A percentile compares a stretch with the other conserved stretches of the same genome.
Evolutionary conservation across 2,888 invertebrate species (phyloP).

Genomic region (Omphaloscelis lunosa): DNA sequence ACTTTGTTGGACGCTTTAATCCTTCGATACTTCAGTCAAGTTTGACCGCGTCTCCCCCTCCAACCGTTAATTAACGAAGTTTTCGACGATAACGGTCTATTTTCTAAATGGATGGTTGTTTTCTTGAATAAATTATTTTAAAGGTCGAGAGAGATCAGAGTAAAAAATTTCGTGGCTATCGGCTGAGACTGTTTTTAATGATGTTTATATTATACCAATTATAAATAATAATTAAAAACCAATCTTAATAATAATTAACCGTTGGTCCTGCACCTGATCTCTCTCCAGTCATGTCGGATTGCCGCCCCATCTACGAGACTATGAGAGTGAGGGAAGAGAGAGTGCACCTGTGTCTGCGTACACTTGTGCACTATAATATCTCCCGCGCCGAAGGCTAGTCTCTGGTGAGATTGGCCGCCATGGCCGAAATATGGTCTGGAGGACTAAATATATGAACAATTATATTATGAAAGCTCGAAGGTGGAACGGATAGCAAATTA

Average conservation of each 20-base stretch:
- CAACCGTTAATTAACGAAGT: conserved; percentile 65
- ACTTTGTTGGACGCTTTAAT: conserved; percentile 57
- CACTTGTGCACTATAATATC: too few relatives aligned
- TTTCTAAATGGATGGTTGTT: conserved; percentile 47
- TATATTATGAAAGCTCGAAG: not conserved
- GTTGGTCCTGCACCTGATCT: too few relatives aligned
- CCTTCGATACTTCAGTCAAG: conserved; percentile 53
- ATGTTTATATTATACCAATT: not conserved
- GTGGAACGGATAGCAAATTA: not conserved
- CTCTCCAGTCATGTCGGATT: too few relatives aligned
- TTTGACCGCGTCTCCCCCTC: conserved; percentile 52
- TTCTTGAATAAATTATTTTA: conserved; percentile 53
- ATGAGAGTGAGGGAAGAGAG: too few relatives aligned
- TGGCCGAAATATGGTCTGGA: too few relatives aligned
- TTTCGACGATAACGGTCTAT: conserved; percentile 56
- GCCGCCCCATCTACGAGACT: too few relatives aligned
- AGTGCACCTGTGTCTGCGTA: too few relatives aligned
- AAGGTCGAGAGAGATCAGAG: accelerated
- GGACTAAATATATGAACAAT: not conserved
- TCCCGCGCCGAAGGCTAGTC: too few relatives aligned
- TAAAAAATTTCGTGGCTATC: conserved; percentile 1
- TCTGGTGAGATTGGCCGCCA: too few relatives aligned
- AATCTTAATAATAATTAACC: too few relatives aligned
- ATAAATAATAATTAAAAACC: too few relatives aligned
- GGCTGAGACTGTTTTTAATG: conserved; percentile 18